Base-by-base conservation (phyloP, 1,140 invertebrate species). In the Hirudo medicinalis region DNA sequence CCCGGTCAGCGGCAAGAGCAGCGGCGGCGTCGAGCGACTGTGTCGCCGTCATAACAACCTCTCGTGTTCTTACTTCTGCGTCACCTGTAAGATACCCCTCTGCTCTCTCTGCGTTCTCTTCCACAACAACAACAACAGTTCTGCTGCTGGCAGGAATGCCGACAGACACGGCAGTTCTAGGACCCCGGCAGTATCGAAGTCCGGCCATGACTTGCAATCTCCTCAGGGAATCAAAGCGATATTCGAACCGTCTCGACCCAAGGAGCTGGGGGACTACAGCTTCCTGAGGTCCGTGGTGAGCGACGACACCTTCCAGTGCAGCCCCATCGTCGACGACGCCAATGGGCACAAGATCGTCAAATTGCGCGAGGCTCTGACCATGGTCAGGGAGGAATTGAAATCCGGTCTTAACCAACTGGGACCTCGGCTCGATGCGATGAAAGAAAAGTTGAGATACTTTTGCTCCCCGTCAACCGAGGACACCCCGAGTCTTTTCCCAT, bases 31-130 rank as follows among this genome's bases (percentile, higher is more conserved):
- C 11, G 43, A 49, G 43, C 9, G 43, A 17, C 15, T 40, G 49
- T 72, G 72, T 36, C 27, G 54, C 9, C 53, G 22, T 4, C 72
- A 72, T 29, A 20, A 40, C 19, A 70, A 55, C 20, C 22, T 69
- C 25, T 9, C 22, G 2, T 60, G 67, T n/a, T 54, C 43, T 0
- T 72, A 72, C 54, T 72, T 72, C 36, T 72, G 72, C 32, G 15
- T 36, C 36, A 36, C 54, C 54, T 72, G 72, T 55, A 53, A 72
- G 15, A 5, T 54, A 2, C 72, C 72, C 0, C 36, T 72, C 36
- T 72, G 72, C 53, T 40, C 68, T 20, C 53, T 60, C 9, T 72
- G 72, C 54, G 32, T 72, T 15, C 40, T 72, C 8, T 55, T 27
- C 13, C 25, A 60, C 29, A 53, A 71, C 71, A 20, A 20, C 57